Evolutionary conservation across 2,888 invertebrate species (phyloP), one percentile per base, ranked within the genome.

Genomic region (Torymus tubicola): DNA sequence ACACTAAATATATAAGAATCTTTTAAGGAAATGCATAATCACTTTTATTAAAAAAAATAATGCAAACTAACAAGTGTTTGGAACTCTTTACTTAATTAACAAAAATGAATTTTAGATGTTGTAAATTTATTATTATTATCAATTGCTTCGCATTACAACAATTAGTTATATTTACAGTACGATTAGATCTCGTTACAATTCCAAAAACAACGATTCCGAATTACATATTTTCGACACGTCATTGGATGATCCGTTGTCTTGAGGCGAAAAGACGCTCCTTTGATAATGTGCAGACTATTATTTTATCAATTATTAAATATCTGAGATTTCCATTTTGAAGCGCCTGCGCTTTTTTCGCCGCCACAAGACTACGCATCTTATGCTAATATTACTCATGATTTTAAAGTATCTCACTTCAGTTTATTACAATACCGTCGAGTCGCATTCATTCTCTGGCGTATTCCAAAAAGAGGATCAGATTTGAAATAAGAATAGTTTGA

Each of bases 131-230:
- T 82, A 83, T 81, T 82, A 78, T 77, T 77, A 65, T 77, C 42
- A 81, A 71, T 67, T 81, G 81, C 52, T 71, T 83, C 58, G 77
- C 81, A 83, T 81, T 83, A 83, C 81, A 83, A 83, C 78, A 79
- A 79, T 81, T 79, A 79, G 71, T 80, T 68, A 70, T 81, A 81
- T 83, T 73, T 83, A 83, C 83, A 82, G 63, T 76, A 77, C 52
- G 50, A 79, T 77, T 73, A 79, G 63, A 79, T 79, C 75, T 82
- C 21, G 64, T 81, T 78, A 80, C 64, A 80, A 63, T 79, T 77
- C 53, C 63, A 77, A 80, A 78, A 68, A 74, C 73, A 77, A 72
- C 18, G 64, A 73, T 72, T 58, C 78, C 65, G 70, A 80, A 82
- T 82, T 74, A 67, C 71, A 78, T 31, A 18, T 67, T 50, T 63